Percentiles rank a stretch among this genome's conserved stretches.
Conservation (phyloP, 1,140 invertebrate genomes). For the Helicoverpa zea region DNA sequence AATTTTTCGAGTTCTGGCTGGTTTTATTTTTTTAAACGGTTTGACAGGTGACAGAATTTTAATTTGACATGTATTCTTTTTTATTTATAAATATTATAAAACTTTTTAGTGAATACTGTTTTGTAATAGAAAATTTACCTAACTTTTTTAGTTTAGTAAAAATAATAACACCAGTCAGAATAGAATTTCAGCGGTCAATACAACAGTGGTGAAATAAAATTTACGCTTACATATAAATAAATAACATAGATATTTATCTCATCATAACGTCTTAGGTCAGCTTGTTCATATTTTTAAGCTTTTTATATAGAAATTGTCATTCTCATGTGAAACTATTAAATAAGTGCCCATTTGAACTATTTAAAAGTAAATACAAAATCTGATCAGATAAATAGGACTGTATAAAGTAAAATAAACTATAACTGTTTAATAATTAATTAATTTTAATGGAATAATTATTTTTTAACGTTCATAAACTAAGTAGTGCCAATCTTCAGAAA, state of each 20-base stretch:
- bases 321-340: slow-evolving; percentile 50
- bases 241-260: slow-evolving; percentile 40
- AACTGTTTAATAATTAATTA: slow-evolving; percentile 5
- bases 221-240: slow-evolving; percentile 36
- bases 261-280: slow-evolving; percentile 58
- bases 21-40: not conserved
- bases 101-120: too few relatives aligned
- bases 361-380: not conserved
- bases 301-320: slow-evolving; percentile 47
- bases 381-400: not conserved
- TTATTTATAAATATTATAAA: too few relatives aligned
- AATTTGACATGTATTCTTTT: too few relatives aligned
- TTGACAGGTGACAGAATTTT: too few relatives aligned
- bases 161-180: slow-evolving; percentile 16
- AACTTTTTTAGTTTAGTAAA: too few relatives aligned
- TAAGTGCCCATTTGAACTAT: slow-evolving; percentile 17
- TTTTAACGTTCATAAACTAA: slow-evolving; percentile 2
- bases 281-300: slow-evolving; percentile 56
- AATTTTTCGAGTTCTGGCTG: slow-evolving; percentile 24
- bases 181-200: not conserved
- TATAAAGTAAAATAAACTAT: slow-evolving; percentile 9
- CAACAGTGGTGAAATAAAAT: slow-evolving; percentile 47
- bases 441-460: slow-evolving; percentile 31
- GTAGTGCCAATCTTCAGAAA: not conserved
- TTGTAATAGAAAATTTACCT: too few relatives aligned